Conservation (phyloP, 2,888 invertebrate genomes). For the Microdon myrmicae region DNA sequence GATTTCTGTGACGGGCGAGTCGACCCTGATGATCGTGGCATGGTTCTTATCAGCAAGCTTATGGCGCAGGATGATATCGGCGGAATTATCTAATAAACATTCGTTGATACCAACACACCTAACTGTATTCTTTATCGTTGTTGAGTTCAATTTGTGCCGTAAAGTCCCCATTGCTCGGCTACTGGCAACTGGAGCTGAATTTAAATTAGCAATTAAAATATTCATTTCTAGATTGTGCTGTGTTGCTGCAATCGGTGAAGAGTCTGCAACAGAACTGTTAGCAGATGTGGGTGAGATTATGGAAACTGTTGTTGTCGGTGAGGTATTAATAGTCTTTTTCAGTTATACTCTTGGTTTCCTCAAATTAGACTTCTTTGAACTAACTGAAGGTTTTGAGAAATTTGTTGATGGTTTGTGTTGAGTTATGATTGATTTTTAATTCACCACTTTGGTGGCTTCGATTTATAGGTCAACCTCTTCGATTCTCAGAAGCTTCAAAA, state of each 20-base stretch:
- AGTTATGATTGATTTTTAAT: slow-evolving; percentile 73
- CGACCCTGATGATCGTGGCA: slow-evolving; percentile 38
- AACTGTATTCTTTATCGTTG: slow-evolving; percentile 32
- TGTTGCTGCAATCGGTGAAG: slow-evolving; percentile 1
- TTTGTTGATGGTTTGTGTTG: slow-evolving; percentile 69
- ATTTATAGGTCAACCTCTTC: slow-evolving; percentile 65
- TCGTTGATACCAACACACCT: slow-evolving; percentile 13
- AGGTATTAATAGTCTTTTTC: slow-evolving; percentile 7
- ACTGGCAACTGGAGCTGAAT: slow-evolving; percentile 41
- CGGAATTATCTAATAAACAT: slow-evolving; percentile 62
- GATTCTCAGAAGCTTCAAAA: slow-evolving; percentile 78
- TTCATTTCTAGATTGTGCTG: slow-evolving; percentile 14
- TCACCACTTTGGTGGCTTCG: slow-evolving; percentile 73
- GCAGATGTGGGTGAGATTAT: too few species aligned
- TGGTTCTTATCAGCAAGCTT: slow-evolving; percentile 53
- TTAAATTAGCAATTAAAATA: slow-evolving; percentile 40
- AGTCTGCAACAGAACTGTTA: too few species aligned
- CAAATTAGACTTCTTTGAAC: slow-evolving; percentile 56
- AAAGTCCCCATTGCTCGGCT: slow-evolving; percentile 43
- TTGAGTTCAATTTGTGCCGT: slow-evolving; percentile 39
- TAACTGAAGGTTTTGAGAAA: slow-evolving; percentile 68
- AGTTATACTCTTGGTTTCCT: slow-evolving; percentile 9
- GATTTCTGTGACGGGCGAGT: slow-evolving; percentile 61
- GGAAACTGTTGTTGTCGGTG: slow-evolving; percentile 8
- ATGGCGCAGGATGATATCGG: slow-evolving; percentile 68